Base-by-base conservation (phyloP, 2,888 invertebrate genomes). In the Cantharis lateralis region DNA sequence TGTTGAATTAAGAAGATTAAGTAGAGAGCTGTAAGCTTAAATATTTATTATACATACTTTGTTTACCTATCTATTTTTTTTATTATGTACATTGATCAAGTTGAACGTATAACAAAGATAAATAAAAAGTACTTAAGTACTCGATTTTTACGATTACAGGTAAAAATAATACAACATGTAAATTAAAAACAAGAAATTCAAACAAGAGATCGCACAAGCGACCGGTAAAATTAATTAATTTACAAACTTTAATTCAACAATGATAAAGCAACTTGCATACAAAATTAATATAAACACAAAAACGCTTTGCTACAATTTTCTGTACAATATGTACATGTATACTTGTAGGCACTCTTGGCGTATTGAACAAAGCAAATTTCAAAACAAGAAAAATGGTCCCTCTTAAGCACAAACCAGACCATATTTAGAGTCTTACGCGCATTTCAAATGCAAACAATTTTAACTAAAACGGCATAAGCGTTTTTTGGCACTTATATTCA, bases 331-430 rank as follows among this genome's bases (percentile, higher is more conserved):
- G 68, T 20, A 74, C 75, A 75, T 28, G 68, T 28, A 20, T 68
- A 18, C 75, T 78, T 71, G 70, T 75, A 78, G 78, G 78, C 78
- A 78, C 78, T 78, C 72, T 32, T 75, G 78, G 78, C 48, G 72
- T 64, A 63, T 66, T 16, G 26, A 77, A 75, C 18, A 32, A 26
- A 66, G 20, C 64, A 66, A 66, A 66, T 20, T 66, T 66, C 18
- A 70, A 70, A 18, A 62, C 15, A 71, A 62, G 18, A 24, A 71
- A 71, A 62, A 32, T 75, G 75, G 75, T 75, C 75, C 75, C 75
- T 70, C 15, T 68, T 66, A 71, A 68, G 71, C 71, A 71, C 68
- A 48, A 68, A 71, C 66, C 68, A 75, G 68, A 71, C 71, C 71
- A 75, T 70, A 48, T n/a, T 9, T n/a, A 48, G 13, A 48, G 48